Evolutionary conservation across 1,140 invertebrate genomes (phyloP).

Genomic region (Zaprionus africanus): DNA sequence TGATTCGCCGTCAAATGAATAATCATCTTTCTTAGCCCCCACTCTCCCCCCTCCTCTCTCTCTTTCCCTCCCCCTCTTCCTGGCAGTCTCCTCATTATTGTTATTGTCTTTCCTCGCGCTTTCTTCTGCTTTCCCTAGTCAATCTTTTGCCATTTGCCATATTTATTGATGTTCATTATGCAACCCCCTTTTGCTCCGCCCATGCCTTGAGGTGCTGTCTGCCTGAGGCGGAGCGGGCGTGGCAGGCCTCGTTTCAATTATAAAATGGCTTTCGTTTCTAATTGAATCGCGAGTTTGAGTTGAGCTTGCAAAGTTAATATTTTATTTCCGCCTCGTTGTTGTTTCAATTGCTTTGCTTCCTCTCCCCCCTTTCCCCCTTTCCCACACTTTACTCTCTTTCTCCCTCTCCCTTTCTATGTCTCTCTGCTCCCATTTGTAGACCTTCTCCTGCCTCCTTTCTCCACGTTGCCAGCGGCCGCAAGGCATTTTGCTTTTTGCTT

Average conservation of each 20-base stretch:
- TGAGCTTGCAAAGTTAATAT: slow-evolving; percentile 74
- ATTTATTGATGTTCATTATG: slow-evolving; percentile 68
- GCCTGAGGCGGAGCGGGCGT: slow-evolving; percentile 21
- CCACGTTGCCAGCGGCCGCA: slow-evolving; percentile 40
- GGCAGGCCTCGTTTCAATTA: slow-evolving; percentile 70
- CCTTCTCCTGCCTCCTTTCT: slow-evolving; percentile 12
- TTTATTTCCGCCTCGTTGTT: slow-evolving; percentile 72
- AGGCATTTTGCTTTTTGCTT: slow-evolving; percentile 42
- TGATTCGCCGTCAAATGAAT: slow-evolving; percentile 51
- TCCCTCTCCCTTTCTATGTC: background rate
- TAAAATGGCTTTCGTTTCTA: slow-evolving; percentile 82
- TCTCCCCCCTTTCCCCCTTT: background rate
- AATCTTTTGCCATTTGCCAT: slow-evolving; percentile 25
- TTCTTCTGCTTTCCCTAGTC: background rate
- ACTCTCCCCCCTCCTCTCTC: background rate
- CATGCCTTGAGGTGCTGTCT: background rate
- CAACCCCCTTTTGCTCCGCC: background rate
- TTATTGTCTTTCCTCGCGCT: slow-evolving; percentile 12
- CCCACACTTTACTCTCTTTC: background rate
- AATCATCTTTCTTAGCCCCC: slow-evolving; percentile 49
- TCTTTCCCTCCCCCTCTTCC: background rate
- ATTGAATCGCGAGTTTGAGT: slow-evolving; percentile 72
- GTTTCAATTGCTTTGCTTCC: slow-evolving; percentile 16
- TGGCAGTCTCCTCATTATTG: slow-evolving; percentile 1
- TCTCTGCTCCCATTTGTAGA: slow-evolving; percentile 23